Evolutionary conservation across 1,140 invertebrate species (phyloP).

Genomic region (Oryctes rhinoceros): DNA sequence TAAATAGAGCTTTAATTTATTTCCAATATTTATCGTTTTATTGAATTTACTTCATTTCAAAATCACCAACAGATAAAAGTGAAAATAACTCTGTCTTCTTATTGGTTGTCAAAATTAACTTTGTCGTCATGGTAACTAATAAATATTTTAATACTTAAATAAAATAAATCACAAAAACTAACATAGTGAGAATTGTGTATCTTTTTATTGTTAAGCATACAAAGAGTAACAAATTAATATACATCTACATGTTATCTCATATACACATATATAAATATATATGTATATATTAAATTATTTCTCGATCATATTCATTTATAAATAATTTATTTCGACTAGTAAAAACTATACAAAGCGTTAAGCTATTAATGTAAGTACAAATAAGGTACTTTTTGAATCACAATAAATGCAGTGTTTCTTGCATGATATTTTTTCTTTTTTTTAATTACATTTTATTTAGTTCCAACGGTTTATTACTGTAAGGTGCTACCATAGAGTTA

Average conservation of each 20-base stretch:
- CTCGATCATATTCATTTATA: conserved; percentile 3
- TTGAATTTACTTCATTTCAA: too few species aligned
- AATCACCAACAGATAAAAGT: too few species aligned
- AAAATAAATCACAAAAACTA: background rate
- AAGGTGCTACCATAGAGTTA: background rate
- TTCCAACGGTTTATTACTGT: background rate
- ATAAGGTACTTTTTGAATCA: conserved; percentile 16
- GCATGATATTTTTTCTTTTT: background rate
- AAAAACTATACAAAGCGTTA: conserved; percentile 26
- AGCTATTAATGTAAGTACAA: conserved; percentile 17
- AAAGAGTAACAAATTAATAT: background rate
- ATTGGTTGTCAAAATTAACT: too few species aligned
- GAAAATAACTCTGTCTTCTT: too few species aligned
- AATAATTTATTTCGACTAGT: conserved; percentile 37
- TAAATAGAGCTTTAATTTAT: too few species aligned
- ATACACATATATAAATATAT: background rate
- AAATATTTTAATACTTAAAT: too few species aligned
- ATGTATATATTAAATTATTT: background rate
- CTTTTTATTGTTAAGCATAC: background rate
- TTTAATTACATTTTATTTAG: background rate
- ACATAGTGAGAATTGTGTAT: background rate
- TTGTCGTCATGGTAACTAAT: too few species aligned
- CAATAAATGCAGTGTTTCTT: conserved; percentile 22
- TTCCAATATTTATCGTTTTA: too few species aligned
- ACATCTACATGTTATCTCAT: background rate